Conservation (phyloP, 2,888 invertebrate species). For the Cerastis rubricosa region DNA sequence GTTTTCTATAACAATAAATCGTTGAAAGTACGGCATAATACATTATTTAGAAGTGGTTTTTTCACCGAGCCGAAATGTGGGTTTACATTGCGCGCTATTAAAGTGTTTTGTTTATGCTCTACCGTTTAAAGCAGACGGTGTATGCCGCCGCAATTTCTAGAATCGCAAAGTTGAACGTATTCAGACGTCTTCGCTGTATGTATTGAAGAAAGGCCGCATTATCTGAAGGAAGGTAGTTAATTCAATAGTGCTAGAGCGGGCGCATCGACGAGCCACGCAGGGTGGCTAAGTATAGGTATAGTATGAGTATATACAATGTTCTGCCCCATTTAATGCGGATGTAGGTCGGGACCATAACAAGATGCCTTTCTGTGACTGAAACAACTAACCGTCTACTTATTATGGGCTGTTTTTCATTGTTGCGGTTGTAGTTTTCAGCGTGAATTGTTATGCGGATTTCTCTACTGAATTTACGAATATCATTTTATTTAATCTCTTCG, state of each 20-base stretch:
- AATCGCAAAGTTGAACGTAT: conserved; percentile 43
- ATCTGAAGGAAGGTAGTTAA: conserved; percentile 65
- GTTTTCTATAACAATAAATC: conserved; percentile 46
- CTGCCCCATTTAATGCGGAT: conserved; percentile 71
- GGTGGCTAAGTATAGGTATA: conserved; percentile 51
- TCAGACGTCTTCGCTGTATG: conserved; percentile 55
- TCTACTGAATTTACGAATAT: background rate
- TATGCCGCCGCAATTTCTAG: conserved; percentile 43
- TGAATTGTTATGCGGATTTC: conserved; percentile 17
- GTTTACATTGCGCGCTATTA: conserved; percentile 54
- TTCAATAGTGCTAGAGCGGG: conserved; percentile 65
- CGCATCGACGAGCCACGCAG: conserved; percentile 64
- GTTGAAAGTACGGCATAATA: conserved; percentile 35
- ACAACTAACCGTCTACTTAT: conserved; percentile 42
- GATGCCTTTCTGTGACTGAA: conserved; percentile 58
- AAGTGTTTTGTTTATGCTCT: conserved; percentile 59
- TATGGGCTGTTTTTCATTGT: conserved; percentile 21
- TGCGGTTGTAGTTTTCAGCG: conserved; percentile 23
- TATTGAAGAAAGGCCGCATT: conserved; percentile 66
- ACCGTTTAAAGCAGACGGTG: conserved; percentile 43
- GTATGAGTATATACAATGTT: conserved; percentile 54
- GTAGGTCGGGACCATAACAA: conserved; percentile 71
- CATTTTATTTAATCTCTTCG: background rate
- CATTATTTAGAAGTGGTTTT: conserved; percentile 43
- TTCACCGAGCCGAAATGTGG: conserved; percentile 17